Base-by-base conservation (phyloP, 2,888 invertebrate species). In the Mythimna pallens region DNA sequence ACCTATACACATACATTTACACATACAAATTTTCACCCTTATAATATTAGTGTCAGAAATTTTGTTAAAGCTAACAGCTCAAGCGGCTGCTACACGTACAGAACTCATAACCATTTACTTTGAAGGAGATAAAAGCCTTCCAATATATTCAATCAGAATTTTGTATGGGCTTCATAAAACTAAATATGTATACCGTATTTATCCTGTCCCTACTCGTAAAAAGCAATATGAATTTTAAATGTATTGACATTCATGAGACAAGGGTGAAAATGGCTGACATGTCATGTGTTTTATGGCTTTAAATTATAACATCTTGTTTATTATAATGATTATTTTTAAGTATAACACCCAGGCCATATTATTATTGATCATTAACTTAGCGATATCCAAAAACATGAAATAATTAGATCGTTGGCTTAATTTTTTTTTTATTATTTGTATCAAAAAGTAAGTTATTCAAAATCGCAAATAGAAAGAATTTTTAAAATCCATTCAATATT, bases 111-210 rank as follows among this genome's bases (percentile, higher is more conserved):
- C 14, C 17, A 22, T 14, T 43, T 17, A n/a, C 61, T 43, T 9
- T 17, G 40, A n/a, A 17, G 22, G 40, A 22, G 17, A 40, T n/a
- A 36, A 59, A 54, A 30, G 8, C 17, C 25, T 50, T 57, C 25
- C 7, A 12, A 71, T 59, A 64, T 63, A 72, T 78, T 73, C n/a
- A 73, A 78, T 40, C 30, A 34, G 54, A 67, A 47, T 59, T 55
- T 25, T 61, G 73, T 63, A 40, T n/a, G 54, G 20, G 6, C 47
- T 59, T 43, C 54, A 68, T 80, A 75, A 74, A 68, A 73, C 47
- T n/a, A 67, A 79, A 59, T 64, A 67, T 52, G 47, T 20, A 2
- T n/a, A 54, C 12, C 12, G 17, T 65, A 65, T 78, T 34, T 55
- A 20, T 40, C 34, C 20, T 34, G 30, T 43, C 58, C 54, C 50